Evolutionary conservation across 2,797 vertebrate species (phyloP), one percentile per base, ranked within the genome.

Genomic region (Muscicapa striata): DNA sequence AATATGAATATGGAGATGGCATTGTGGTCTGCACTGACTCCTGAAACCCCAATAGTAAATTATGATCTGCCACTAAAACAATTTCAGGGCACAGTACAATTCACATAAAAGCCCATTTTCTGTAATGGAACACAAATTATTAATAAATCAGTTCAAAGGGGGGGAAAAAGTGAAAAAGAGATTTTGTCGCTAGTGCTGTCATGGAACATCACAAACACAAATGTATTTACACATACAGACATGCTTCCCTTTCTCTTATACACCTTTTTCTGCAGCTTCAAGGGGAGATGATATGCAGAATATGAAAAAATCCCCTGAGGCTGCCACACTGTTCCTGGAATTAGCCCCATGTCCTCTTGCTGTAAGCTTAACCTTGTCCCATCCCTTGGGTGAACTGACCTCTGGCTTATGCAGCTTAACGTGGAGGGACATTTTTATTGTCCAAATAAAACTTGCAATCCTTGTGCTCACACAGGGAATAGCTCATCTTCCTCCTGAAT

Each of bases 1-100:
- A 96, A 96, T 97, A 97, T 97, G 97, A 98, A 98, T 97, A 98
- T 97, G 97, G 96, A 97, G 96, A 97, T 97, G 96, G 95, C 77
- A 90, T 92, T 95, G 95, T 96, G 96, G 95, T 97, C 94, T 57
- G 72, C 83, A 66, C 85, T 57, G 95, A 93, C 97, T 97, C 89
- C 79, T 75, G 87, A 97, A 97, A 93, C 90, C 95, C 94, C 95
- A 68, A 45, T 57, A 96, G 91, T 96, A 97, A 97, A 97, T 96
- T 86, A 95, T n/a, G 58, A 95, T 95, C 91, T 96, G 95, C 89
- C 83, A 67, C 84, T 79, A 90, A 95, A 96, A 97, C 72, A 75
- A 91, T 97, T 97, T 95, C 96, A 95, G 92, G 90, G 94, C 95
- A 93, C 83, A 88, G 92, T 59, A 79, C 81, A 92, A 95, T 93